Evolutionary conservation across 2,797 vertebrate genomes (phyloP).

Genomic region (Oceanodroma leucorhoa): DNA sequence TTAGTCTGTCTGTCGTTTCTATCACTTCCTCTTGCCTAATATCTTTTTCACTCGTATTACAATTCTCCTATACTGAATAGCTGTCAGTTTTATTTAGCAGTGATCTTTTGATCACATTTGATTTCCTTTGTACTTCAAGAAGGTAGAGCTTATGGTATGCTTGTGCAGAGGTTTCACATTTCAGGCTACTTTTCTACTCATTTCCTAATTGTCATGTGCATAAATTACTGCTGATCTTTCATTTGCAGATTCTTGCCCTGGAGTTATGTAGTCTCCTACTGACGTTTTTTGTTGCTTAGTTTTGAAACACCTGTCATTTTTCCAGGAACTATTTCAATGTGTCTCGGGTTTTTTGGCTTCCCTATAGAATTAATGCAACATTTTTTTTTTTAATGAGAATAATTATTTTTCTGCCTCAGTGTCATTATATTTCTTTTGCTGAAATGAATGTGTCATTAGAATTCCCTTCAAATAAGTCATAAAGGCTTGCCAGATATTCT

Average conservation of each 20-base stretch:
- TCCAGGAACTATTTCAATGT: background rate
- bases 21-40: background rate
- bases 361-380: background rate
- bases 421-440: background rate
- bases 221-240: constrained; percentile 7
- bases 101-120: background rate
- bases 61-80: background rate
- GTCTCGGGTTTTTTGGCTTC: background rate
- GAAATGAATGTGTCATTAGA: background rate
- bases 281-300: background rate
- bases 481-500: background rate
- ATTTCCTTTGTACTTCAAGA: background rate
- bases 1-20: background rate
- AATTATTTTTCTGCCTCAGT: background rate
- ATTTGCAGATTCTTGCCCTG: background rate
- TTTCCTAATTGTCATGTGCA: background rate
- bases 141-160: background rate
- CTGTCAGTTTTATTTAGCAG: background rate
- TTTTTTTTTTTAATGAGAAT: background rate
- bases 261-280: background rate
- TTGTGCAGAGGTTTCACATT: background rate
- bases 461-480: background rate
- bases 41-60: background rate
- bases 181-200: background rate
- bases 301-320: constrained; percentile 16